A percentile compares a stretch with the other conserved stretches of the same genome.
These are phyloP conservation scores for Candidula unifasciata DNA, from an alignment of 2,888 invertebrate species.

Conservation along the genomic window DNA sequence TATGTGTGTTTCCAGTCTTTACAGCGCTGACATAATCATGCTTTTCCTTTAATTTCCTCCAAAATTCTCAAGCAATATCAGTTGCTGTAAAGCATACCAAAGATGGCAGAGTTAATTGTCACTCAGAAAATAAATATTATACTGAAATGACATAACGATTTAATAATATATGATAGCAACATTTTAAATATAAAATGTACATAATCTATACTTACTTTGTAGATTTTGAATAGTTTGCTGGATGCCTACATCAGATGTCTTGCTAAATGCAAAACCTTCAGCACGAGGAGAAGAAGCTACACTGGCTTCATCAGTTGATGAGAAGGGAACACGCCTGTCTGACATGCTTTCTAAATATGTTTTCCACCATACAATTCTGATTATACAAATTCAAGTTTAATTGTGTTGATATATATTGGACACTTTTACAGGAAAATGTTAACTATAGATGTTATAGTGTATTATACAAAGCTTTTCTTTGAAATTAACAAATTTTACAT, in stretches of 20 bases:
- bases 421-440: no score
- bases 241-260: slow-evolving; percentile 45
- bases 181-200: neutral
- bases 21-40: no score
- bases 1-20: no score
- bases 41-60: no score
- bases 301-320: slow-evolving; percentile 45
- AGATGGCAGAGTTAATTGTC: no score
- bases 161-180: neutral
- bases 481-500: neutral
- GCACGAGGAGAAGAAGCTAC: slow-evolving; percentile 25
- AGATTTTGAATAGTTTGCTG: slow-evolving; percentile 54
- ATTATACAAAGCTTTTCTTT: neutral
- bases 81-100: no score
- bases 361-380: no score
- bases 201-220: slow-evolving; percentile 49
- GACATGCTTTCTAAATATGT: slow-evolving; percentile 23
- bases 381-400: no score
- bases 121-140: no score
- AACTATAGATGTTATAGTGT: neutral
- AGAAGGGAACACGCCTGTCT: slow-evolving; percentile 31
- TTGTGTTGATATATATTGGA: no score
- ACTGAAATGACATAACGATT: no score
- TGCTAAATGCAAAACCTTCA: neutral
- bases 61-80: no score